These are phyloP conservation scores for Megastigmus dorsalis DNA, from an alignment of 2,888 invertebrate species.

Conservation along the genomic window DNA sequence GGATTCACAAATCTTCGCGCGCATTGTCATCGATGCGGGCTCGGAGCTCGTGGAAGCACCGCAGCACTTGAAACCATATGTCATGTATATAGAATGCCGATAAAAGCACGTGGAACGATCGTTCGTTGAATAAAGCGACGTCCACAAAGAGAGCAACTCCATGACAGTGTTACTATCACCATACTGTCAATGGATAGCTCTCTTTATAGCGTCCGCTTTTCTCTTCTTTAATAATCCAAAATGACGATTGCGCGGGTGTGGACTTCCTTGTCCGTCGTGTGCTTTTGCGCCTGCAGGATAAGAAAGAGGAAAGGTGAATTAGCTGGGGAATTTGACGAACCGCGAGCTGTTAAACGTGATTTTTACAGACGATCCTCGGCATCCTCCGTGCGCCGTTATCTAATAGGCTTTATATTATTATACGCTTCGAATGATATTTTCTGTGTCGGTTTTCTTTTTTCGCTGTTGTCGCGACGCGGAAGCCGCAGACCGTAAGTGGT, in stretches of 20 bases:
- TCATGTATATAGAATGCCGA: too few relatives aligned
- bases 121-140: slow-evolving; percentile 80
- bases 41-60: background rate
- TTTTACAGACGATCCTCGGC: slow-evolving; percentile 8
- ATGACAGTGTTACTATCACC: slow-evolving; percentile 96
- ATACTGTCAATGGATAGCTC: slow-evolving; percentile 99
- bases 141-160: slow-evolving; percentile 99
- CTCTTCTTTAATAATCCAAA: slow-evolving; percentile 42
- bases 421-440: too few relatives aligned
- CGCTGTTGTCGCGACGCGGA: too few relatives aligned
- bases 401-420: too few relatives aligned
- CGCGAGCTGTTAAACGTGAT: background rate
- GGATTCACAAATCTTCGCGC: too few relatives aligned
- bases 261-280: background rate
- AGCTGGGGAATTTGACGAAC: background rate
- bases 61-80: background rate
- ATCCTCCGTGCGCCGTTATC: too few relatives aligned
- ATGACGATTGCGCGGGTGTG: too few relatives aligned
- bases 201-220: slow-evolving; percentile 83
- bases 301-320: too few relatives aligned
- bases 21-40: background rate
- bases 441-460: too few relatives aligned
- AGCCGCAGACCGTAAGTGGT: too few relatives aligned
- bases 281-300: background rate
- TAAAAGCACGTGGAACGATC: too few relatives aligned